Conservation (phyloP, 2,797 vertebrate genomes). For the Urophycis tenuis region DNA sequence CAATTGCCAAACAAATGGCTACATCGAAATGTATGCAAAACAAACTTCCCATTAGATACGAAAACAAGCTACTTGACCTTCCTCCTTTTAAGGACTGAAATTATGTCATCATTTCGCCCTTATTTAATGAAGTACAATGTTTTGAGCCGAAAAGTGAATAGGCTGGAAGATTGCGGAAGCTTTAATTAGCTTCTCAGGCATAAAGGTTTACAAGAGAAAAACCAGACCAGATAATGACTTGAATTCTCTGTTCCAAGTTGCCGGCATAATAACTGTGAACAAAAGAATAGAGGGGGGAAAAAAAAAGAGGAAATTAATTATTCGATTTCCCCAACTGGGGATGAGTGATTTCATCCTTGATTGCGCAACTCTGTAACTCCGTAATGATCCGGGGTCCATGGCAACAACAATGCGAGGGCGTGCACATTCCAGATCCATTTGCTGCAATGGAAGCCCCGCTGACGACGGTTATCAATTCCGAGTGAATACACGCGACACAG, state of each 20-base stretch:
- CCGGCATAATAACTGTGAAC: constrained; percentile 39
- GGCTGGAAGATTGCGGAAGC: constrained; percentile 32
- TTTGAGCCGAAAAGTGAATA: constrained; percentile 39
- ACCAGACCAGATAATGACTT: constrained; percentile 52
- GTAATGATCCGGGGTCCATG: constrained; percentile 52
- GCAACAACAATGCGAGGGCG: constrained; percentile 33
- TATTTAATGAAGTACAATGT: constrained; percentile 26
- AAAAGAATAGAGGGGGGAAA: constrained; percentile 9
- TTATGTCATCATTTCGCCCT: constrained; percentile 1
- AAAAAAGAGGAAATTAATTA: constrained; percentile 55
- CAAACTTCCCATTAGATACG: background rate
- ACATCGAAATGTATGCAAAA: background rate
- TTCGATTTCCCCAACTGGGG: constrained; percentile 44
- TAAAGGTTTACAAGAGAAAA: constrained; percentile 48
- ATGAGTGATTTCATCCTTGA: constrained; percentile 44
- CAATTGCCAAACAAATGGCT: background rate
- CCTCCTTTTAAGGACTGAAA: background rate
- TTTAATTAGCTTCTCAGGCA: constrained; percentile 56
- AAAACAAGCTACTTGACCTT: background rate
- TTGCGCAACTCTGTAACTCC: constrained; percentile 54
- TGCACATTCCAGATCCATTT: constrained; percentile 13
- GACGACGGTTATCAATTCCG: background rate
- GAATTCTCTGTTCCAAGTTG: constrained; percentile 42
- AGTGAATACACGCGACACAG: background rate
- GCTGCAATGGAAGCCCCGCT: background rate